These are phyloP conservation scores for Myotis yumanensis DNA, from an alignment of 2,113 vertebrate species.

Conservation along the genomic window DNA sequence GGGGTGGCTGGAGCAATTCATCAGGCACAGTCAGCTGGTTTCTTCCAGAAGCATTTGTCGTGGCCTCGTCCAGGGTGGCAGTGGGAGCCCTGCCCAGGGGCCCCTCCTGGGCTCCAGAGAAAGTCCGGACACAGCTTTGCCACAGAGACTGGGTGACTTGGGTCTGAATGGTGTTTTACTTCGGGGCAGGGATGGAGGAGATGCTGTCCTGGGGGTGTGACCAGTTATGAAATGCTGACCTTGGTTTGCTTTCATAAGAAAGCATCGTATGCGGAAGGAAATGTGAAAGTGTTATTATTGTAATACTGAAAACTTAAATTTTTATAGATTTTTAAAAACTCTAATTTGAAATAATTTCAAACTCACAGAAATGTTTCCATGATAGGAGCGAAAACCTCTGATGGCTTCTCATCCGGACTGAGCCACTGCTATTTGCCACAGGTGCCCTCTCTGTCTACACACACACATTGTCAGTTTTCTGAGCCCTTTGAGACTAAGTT, in stretches of 20 bases:
- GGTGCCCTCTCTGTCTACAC: neutral
- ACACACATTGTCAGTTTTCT: neutral
- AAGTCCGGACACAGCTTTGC: neutral
- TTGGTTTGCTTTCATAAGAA: neutral
- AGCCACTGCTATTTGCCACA: neutral
- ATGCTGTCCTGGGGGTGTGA: neutral
- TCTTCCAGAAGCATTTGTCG: neutral
- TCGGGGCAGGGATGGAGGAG: neutral
- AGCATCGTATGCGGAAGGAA: neutral
- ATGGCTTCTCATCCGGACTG: neutral
- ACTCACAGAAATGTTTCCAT: neutral
- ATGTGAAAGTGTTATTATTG: neutral
- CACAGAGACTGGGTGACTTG: neutral
- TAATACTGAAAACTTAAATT: neutral
- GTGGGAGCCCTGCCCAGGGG: neutral
- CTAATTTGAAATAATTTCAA: slow-evolving; percentile 27
- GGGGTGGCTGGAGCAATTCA: neutral
- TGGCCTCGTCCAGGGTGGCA: neutral
- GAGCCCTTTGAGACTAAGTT: neutral
- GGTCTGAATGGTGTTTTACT: fast-evolving
- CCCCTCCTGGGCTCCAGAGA: neutral
- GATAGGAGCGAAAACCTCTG: neutral
- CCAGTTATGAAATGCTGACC: neutral
- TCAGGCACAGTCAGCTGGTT: neutral
- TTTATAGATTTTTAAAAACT: neutral